Percentiles rank a stretch among this genome's conserved stretches.
phyloP scores from a whole-genome alignment of 2,888 invertebrate genomes.

The Heliothis peltigera region DNA sequence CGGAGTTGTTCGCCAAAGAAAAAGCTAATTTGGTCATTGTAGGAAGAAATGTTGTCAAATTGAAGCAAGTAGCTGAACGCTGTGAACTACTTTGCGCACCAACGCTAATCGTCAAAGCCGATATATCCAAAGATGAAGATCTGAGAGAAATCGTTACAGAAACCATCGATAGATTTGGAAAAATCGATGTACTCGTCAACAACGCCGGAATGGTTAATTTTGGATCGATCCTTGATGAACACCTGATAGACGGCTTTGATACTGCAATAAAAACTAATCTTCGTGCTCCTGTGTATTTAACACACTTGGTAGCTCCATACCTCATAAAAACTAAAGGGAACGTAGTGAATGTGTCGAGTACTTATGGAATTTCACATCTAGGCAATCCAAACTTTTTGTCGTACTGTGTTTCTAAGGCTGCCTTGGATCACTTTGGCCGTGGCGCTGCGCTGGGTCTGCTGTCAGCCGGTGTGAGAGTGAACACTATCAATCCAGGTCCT shows the following conservation, averaged over 20 bases:
- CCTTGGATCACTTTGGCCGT: constrained; percentile 39
- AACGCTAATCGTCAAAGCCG: constrained; percentile 65
- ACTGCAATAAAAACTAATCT: constrained; percentile 67
- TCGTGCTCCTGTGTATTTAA: constrained; percentile 64
- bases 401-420: constrained; percentile 47
- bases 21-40: constrained; percentile 91
- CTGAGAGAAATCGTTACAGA: constrained; percentile 59
- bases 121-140: constrained; percentile 67
- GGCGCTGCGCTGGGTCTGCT: constrained; percentile 32
- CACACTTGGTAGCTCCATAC: constrained; percentile 65
- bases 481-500: constrained; percentile 47
- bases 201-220: constrained; percentile 65
- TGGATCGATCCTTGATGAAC: constrained; percentile 41
- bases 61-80: constrained; percentile 86
- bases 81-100: constrained; percentile 53
- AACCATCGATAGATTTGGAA: constrained; percentile 65
- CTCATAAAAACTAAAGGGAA: constrained; percentile 69
- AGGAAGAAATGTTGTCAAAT: constrained; percentile 91
- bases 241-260: constrained; percentile 63
- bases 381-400: background rate
- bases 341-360: constrained; percentile 71
- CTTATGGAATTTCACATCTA: constrained; percentile 6
- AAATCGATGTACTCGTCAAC: constrained; percentile 70
- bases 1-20: constrained; percentile 90
- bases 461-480: constrained; percentile 41